These are phyloP conservation scores for Catostylus mosaicus DNA, from an alignment of 30 jellyfish, hydroid and myxozoan genomes.

Conservation along the genomic window DNA sequence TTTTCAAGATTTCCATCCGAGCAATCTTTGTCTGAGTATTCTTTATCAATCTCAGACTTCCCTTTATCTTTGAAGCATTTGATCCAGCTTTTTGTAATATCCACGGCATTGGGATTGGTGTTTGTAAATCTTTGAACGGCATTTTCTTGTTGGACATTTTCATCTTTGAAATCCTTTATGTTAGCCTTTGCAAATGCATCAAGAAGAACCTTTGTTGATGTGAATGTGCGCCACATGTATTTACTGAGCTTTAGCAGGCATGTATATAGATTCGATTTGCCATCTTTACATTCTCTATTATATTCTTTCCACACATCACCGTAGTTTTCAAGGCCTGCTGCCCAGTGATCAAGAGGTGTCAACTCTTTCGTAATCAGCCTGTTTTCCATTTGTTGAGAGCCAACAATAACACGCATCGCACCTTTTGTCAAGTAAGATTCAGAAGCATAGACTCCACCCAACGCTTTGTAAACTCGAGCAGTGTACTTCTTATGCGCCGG, in stretches of 20 bases:
- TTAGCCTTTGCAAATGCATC: not conserved
- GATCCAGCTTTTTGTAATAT: not conserved
- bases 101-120: not conserved
- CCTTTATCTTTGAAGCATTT: constrained; percentile 4
- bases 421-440: constrained; percentile 59
- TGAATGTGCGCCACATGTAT: constrained; percentile 43
- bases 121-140: not conserved
- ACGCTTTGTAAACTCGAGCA: not conserved
- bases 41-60: not conserved
- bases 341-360: constrained; percentile 42
- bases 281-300: constrained; percentile 5
- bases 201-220: not conserved
- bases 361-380: not conserved
- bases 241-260: constrained; percentile 39
- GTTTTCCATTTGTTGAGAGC: constrained; percentile 50
- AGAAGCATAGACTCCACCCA: constrained; percentile 38
- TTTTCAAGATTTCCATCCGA: not conserved
- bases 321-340: constrained; percentile 33
- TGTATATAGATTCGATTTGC: not conserved
- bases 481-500: not conserved
- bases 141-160: not conserved
- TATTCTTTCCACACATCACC: constrained; percentile 25
- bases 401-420: constrained; percentile 58
- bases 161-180: not conserved
- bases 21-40: not conserved